Base-by-base conservation (phyloP, 2,888 invertebrate genomes). In the Frankliniella intonsa region DNA sequence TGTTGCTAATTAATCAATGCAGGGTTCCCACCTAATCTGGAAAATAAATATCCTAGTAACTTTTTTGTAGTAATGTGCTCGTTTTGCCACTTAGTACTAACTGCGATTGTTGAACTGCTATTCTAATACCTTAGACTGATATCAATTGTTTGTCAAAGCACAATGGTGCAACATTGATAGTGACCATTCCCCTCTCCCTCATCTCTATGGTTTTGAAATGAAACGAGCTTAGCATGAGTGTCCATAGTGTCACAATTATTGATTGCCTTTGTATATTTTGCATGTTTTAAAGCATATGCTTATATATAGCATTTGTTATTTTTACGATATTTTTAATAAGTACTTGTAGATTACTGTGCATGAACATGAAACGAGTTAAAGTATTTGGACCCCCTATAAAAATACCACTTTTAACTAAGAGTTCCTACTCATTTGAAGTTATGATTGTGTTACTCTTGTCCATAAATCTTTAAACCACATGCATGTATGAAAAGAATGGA, bases 81-180 rank as follows among this genome's bases (percentile, higher is more conserved):
- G 5, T 76, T 22, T 76, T 25, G 25, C 69, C n/a, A 25, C 12
- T 1, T 76, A 25, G 25, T 76, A 76, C 22, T 76, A 76, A 76
- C 25, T 25, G 8, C 22, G 25, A 17, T 17, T 17, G 17, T 62
- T 62, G 69, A 76, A 25, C 69, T 25, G 25, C 25, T 11, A 76
- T 25, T 22, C 25, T 76, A 25, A 76, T 25, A 76, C 12, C 69
- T 76, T 76, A 76, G 69, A 76, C 69, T 76, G 69, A 76, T 76
- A 12, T 25, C 69, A 76, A 38, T 76, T 76, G 69, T 25, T 25
- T 76, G 69, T 22, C 69, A 10, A 8, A 76, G 8, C 22, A 2
- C 25, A 25, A 76, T 76, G 25, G 69, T 25, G 25, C 69, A 76
- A 76, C 25, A 25, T 76, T 76, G 25, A 76, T 8, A 22, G 69